These are phyloP conservation scores for Acipenser ruthenus DNA, from an alignment of 2,797 vertebrate genomes.

Conservation along the genomic window DNA sequence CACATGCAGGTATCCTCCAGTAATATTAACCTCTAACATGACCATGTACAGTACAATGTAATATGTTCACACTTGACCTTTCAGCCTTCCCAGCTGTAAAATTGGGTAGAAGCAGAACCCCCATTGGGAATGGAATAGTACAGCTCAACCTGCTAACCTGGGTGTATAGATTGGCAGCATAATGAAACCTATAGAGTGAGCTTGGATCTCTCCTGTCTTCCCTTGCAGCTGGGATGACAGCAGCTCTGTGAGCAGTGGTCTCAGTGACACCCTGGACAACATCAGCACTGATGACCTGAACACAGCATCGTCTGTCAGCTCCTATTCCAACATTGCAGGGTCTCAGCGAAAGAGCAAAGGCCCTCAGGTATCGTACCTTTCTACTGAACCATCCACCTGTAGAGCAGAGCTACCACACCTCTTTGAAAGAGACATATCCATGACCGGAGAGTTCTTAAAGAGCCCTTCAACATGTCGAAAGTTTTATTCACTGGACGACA, in stretches of 20 bases:
- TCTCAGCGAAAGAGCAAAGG: slow-evolving; percentile 66
- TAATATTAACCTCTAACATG: too few relatives aligned
- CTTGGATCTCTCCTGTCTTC: neutral
- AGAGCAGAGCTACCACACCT: neutral
- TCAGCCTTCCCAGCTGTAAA: too few relatives aligned
- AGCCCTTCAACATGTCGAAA: too few relatives aligned
- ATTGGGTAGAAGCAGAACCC: too few relatives aligned
- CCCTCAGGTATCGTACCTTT: slow-evolving; percentile 56
- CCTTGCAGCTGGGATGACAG: slow-evolving; percentile 80
- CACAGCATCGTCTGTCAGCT: slow-evolving; percentile 73
- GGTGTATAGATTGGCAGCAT: too few relatives aligned
- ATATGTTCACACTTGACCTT: too few relatives aligned
- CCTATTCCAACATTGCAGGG: slow-evolving; percentile 71
- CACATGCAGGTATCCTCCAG: too few relatives aligned
- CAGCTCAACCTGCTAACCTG: too few relatives aligned
- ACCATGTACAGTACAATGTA: too few relatives aligned
- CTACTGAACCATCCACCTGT: neutral
- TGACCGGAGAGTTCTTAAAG: slow-evolving; percentile 4
- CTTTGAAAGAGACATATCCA: neutral
- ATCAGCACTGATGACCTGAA: slow-evolving; percentile 83
- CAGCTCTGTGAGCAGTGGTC: slow-evolving; percentile 81
- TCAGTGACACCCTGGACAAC: slow-evolving; percentile 80
- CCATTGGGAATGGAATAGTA: too few relatives aligned
- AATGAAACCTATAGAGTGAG: slow-evolving; percentile 17
- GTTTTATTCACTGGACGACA: slow-evolving; percentile 7